Evolutionary conservation across 2,797 vertebrate genomes (phyloP).

Genomic region (Coendou prehensilis): DNA sequence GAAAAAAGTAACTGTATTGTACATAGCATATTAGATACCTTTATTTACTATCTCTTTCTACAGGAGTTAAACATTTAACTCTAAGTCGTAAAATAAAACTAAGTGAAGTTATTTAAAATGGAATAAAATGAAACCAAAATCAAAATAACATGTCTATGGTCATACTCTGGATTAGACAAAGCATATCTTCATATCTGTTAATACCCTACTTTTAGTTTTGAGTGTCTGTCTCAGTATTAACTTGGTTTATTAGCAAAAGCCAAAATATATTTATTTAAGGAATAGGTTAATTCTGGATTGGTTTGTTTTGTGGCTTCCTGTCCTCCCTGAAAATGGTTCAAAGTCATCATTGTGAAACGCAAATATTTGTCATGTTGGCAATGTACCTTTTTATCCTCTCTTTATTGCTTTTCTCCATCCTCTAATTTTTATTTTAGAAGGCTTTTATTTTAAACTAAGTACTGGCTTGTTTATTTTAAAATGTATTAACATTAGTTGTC

Average conservation of each 20-base stretch:
- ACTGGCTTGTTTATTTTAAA: constrained; percentile 14
- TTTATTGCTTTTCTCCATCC: not conserved
- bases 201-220: not conserved
- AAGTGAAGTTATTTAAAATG: constrained; percentile 29
- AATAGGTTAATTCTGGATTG: not conserved
- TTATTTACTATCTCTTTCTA: not conserved
- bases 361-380: not conserved
- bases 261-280: not conserved
- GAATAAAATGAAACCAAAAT: constrained; percentile 50
- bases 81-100: constrained; percentile 1
- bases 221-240: not conserved
- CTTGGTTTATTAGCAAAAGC: not conserved
- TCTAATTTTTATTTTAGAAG: constrained; percentile 30
- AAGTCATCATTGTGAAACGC: not conserved
- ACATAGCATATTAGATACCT: not conserved
- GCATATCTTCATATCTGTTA: not conserved
- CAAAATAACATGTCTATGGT: not conserved
- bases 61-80: not conserved
- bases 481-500: constrained; percentile 5
- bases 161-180: not conserved
- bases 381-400: not conserved
- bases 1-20: constrained; percentile 3
- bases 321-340: not conserved
- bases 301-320: constrained; percentile 46
- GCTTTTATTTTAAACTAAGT: not conserved